phyloP scores from a whole-genome alignment of 1,140 invertebrate species.

The Helicoverpa zea region DNA sequence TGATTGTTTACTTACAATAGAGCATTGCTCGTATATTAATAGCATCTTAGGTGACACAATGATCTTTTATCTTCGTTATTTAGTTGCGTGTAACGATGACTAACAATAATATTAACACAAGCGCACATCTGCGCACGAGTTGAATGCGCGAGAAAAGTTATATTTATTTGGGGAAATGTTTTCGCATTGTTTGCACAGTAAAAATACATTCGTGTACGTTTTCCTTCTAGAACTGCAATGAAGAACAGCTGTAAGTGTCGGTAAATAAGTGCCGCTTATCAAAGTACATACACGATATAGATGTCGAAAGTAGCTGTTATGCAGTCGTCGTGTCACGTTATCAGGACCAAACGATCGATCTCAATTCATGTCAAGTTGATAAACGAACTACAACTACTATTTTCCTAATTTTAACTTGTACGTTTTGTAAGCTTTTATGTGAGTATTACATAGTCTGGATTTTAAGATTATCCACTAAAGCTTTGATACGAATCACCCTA shows the following conservation, averaged over 20 bases:
- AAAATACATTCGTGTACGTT: too few species aligned
- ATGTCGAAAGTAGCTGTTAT: background rate
- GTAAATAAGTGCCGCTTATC: too few species aligned
- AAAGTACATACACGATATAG: background rate
- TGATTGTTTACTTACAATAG: slow-evolving; percentile 23
- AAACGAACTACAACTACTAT: background rate
- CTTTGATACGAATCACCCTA: too few species aligned
- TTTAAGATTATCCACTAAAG: too few species aligned
- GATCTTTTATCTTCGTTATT: slow-evolving; percentile 19
- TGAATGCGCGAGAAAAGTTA: background rate
- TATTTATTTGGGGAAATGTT: background rate
- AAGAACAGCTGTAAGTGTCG: too few species aligned
- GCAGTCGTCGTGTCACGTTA: background rate
- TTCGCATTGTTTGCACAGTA: background rate
- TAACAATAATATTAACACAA: background rate
- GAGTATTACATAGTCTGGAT: too few species aligned
- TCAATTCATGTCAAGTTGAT: background rate
- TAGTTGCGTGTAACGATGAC: slow-evolving; percentile 8
- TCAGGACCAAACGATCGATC: background rate
- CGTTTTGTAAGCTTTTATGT: too few species aligned
- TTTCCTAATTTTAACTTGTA: background rate
- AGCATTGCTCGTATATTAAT: slow-evolving; percentile 15
- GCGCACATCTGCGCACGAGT: background rate
- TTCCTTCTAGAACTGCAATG: too few species aligned
- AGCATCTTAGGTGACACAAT: slow-evolving; percentile 26